Evolutionary conservation across 2,888 invertebrate genomes (phyloP).

Genomic region (Dolichomitus sp.): DNA sequence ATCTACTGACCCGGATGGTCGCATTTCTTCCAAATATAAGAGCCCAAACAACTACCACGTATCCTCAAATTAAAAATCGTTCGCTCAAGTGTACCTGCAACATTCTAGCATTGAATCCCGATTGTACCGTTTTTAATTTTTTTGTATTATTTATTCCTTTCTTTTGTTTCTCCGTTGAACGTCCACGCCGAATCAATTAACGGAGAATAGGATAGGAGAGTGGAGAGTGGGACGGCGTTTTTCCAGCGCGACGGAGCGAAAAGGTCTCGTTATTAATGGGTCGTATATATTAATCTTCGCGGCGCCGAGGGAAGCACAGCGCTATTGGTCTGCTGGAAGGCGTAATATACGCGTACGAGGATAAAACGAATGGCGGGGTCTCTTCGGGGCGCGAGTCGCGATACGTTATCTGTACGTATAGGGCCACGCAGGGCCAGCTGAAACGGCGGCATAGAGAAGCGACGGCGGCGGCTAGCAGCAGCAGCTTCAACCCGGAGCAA

Average conservation of each 20-base stretch:
- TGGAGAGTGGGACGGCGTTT: slow-evolving; percentile 56
- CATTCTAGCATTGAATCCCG: slow-evolving; percentile 64
- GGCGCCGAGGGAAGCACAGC: slow-evolving; percentile 66
- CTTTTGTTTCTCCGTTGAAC: slow-evolving; percentile 48
- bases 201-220: slow-evolving; percentile 53
- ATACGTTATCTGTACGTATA: slow-evolving; percentile 81
- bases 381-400: slow-evolving; percentile 76
- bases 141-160: slow-evolving; percentile 25
- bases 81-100: slow-evolving; percentile 15
- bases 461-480: slow-evolving; percentile 23
- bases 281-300: slow-evolving; percentile 78
- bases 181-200: slow-evolving; percentile 63
- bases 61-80: slow-evolving; percentile 37
- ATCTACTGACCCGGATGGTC: background rate
- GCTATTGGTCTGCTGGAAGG: slow-evolving; percentile 42
- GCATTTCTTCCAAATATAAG: background rate
- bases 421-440: slow-evolving; percentile 45
- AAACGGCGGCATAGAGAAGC: slow-evolving; percentile 36
- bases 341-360: slow-evolving; percentile 77
- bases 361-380: slow-evolving; percentile 81
- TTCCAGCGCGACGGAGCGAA: slow-evolving; percentile 73
- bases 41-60: slow-evolving; percentile 25
- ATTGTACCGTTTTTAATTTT: background rate
- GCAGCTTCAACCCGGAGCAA: slow-evolving; percentile 39
- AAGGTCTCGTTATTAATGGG: slow-evolving; percentile 79